Conservation (phyloP, 1,140 invertebrate species). For the Zaprionus gabonicus region DNA sequence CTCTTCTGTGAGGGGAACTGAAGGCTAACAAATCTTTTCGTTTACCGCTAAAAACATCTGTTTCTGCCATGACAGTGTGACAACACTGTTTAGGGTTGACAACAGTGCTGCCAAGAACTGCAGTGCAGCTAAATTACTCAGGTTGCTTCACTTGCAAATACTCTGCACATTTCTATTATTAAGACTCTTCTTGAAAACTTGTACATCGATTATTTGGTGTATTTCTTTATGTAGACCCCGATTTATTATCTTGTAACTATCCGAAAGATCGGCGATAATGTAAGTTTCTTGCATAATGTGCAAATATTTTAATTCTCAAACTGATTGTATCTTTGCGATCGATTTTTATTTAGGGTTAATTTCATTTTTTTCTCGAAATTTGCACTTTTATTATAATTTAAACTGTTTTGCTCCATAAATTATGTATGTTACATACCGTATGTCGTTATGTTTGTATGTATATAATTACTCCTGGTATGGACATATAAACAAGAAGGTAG, state of each 20-base stretch:
- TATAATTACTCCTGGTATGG: slow-evolving; percentile 3
- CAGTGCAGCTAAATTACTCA: not conserved
- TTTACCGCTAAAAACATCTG: not conserved
- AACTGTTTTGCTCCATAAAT: not conserved
- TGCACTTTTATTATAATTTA: not conserved
- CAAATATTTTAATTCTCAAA: not conserved
- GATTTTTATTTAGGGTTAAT: not conserved
- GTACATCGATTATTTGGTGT: not conserved
- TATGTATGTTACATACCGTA: not conserved
- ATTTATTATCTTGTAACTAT: not conserved
- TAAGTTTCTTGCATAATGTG: not conserved
- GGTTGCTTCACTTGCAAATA: not conserved
- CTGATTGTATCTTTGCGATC: not conserved
- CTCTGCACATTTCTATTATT: not conserved
- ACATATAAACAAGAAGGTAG: not conserved
- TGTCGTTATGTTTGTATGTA: not conserved
- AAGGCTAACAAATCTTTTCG: no score
- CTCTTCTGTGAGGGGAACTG: no score
- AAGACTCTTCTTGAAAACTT: not conserved
- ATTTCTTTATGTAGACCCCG: not conserved
- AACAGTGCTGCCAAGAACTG: not conserved
- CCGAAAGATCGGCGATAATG: not conserved
- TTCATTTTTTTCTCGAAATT: not conserved
- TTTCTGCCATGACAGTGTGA: not conserved
- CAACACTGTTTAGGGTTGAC: not conserved